Percentiles rank a stretch among this genome's conserved stretches.
Conservation (phyloP, 2,113 vertebrate species). For the Platycercus adscitus region DNA sequence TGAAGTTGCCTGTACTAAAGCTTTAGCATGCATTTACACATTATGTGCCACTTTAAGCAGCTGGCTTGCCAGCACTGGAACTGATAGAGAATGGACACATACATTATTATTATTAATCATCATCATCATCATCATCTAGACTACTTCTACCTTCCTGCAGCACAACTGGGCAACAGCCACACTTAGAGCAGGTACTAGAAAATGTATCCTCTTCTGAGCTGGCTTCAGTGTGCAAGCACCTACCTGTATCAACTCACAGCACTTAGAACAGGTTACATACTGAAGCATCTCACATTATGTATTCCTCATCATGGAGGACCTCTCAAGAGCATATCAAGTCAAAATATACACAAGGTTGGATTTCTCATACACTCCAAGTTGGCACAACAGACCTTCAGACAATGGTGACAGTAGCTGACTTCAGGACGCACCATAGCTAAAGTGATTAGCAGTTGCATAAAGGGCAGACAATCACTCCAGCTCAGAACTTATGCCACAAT, state of each 20-base stretch:
- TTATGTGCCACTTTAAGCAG: not conserved
- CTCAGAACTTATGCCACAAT: not conserved
- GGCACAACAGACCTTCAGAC: not conserved
- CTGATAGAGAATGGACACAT: rapidly evolving
- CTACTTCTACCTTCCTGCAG: not conserved
- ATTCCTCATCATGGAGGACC: not conserved
- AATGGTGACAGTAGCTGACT: not conserved
- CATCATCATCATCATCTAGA: not conserved
- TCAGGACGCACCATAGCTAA: not conserved
- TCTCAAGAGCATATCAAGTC: not conserved
- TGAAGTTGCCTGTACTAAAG: not conserved
- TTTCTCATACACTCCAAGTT: not conserved
- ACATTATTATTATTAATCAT: no score
- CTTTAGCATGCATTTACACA: not conserved
- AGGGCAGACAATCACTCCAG: not conserved
- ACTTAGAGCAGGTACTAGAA: not conserved
- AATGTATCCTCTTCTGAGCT: not conserved
- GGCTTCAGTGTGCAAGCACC: not conserved
- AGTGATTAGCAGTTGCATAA: not conserved
- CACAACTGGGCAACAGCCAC: not conserved
- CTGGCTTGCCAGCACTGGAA: not conserved
- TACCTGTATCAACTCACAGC: not conserved
- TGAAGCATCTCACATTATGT: not conserved
- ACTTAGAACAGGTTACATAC: not conserved
- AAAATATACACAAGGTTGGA: not conserved